These are phyloP conservation scores for Chromis chromis DNA, from an alignment of 2,797 vertebrate species.

Conservation along the genomic window DNA sequence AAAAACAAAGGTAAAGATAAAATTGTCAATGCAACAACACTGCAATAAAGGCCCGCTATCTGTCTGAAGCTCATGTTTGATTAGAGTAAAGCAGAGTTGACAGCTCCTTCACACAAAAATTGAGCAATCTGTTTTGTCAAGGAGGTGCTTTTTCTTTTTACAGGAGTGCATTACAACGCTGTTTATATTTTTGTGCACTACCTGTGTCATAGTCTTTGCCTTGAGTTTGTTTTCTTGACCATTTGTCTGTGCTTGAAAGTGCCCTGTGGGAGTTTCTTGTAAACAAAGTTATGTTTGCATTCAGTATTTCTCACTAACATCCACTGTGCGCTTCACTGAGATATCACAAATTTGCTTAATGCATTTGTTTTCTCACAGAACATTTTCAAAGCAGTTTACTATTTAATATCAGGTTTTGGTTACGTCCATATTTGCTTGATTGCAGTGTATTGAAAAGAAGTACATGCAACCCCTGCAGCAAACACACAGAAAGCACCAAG, in stretches of 20 bases:
- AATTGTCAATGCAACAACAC: background rate
- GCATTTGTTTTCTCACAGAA: background rate
- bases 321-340: background rate
- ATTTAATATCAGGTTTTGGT: background rate
- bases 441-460: too few relatives aligned
- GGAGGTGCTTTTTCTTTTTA: background rate
- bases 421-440: background rate
- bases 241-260: background rate
- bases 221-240: background rate
- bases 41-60: background rate
- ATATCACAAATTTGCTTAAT: background rate
- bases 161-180: background rate
- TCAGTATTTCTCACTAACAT: background rate
- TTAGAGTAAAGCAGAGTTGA: background rate
- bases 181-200: background rate
- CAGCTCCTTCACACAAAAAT: background rate
- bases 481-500: too few relatives aligned
- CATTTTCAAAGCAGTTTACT: background rate
- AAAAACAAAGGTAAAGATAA: too few relatives aligned
- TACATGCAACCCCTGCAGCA: too few relatives aligned
- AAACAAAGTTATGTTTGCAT: slow-evolving; percentile 1
- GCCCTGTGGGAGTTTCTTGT: background rate
- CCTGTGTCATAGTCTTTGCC: background rate
- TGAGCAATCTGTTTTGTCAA: background rate
- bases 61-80: background rate